Evolutionary conservation across 2,888 invertebrate species (phyloP).

Genomic region (Tromatobia lineatoria): DNA sequence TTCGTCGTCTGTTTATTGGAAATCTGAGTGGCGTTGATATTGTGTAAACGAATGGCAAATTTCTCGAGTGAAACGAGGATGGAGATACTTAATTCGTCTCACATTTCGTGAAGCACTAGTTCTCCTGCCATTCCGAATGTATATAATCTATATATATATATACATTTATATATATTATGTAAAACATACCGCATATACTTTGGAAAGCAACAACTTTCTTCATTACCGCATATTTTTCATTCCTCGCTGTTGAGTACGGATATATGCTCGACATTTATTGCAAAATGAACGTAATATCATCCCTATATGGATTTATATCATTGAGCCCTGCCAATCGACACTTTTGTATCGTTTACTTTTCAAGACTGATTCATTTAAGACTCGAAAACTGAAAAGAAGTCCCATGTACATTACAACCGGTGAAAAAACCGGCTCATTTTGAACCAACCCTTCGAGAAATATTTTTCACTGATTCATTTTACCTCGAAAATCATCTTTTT

Average conservation of each 20-base stretch:
- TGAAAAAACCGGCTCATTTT: constrained; percentile 5
- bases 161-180: constrained; percentile 24
- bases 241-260: constrained; percentile 27
- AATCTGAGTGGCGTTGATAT: constrained; percentile 48
- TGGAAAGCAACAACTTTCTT: constrained; percentile 46
- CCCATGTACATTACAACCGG: constrained; percentile 37
- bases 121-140: constrained; percentile 62
- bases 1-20: constrained; percentile 44
- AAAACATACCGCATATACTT: constrained; percentile 54
- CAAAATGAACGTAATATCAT: constrained; percentile 49
- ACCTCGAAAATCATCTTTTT: constrained; percentile 13
- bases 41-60: constrained; percentile 49
- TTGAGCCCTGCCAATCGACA: constrained; percentile 60
- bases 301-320: constrained; percentile 41
- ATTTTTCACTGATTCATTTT: constrained; percentile 37
- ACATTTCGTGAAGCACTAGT: constrained; percentile 53
- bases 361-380: constrained; percentile 80
- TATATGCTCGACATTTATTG: constrained; percentile 21
- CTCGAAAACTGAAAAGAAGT: constrained; percentile 42
- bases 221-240: constrained; percentile 40
- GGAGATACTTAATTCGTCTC: constrained; percentile 46
- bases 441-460: constrained; percentile 16
- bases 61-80: constrained; percentile 14
- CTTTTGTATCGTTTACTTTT: constrained; percentile 72
- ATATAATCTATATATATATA: constrained; percentile 60